Base-by-base conservation (phyloP, 1,140 invertebrate genomes). In the Dendrolimus punctatus region DNA sequence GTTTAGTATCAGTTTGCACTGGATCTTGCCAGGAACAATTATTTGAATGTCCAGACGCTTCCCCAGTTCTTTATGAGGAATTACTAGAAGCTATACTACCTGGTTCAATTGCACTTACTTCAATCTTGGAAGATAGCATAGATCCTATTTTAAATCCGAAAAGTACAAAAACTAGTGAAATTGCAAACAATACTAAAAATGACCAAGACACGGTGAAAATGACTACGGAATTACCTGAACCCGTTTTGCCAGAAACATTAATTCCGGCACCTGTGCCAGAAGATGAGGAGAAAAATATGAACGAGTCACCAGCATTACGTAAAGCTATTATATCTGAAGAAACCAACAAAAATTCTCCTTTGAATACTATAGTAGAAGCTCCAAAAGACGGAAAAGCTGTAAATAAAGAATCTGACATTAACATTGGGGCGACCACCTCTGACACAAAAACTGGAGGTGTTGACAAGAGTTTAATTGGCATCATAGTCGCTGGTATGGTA, bases 401-500 rank as follows among this genome's bases (percentile, higher is more conserved):
- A 7, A 39, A 23, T 36, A 46, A 50, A 43, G 62, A 71, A 36
- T 36, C 62, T n/a, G 68, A 71, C 44, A 68, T 80, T 5, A 75
- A 78, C 39, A 64, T 81, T 48, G 79, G 77, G 38, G 82, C 80
- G 6, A 82, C 74, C 48, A 81, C 79, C 36, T 46, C 66, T 10
- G 68, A 67, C 9, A 62, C 59, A 9, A 80, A 80, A 57, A 57
- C 61, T 6, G 67, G 83, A 41, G 83, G 79, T 8, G 76, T 85
- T 6, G 76, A 81, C 48, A 81, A 78, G 66, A 82, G 73, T 58
- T 58, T 83, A 1, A 79, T 86, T 57, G 83, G 81, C 8, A 73
- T 90, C 5, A 76, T 90, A 5, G 79, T 89, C 8, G 82, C 81
- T 5, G 84, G 83, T 10, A 78, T 89, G 65, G 68, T 88, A 10